A percentile compares a stretch with the other conserved stretches of the same genome.
Conservation (phyloP, 2,888 invertebrate genomes). For the Diogma glabrata region DNA sequence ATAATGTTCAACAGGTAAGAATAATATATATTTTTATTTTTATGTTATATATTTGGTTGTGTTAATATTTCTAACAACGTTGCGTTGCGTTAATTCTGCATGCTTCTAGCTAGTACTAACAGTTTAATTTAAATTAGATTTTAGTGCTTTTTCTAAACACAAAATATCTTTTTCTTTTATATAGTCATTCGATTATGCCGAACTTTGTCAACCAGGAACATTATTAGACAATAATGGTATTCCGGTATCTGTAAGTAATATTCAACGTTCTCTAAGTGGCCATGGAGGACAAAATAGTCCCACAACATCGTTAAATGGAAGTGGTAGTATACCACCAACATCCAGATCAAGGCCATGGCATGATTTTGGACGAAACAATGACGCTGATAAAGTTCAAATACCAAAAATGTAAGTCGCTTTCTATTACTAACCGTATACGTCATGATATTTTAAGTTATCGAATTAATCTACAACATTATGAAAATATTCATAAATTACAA, state of each 20-base stretch:
- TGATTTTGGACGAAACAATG: constrained; percentile 87
- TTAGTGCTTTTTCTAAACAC: no score
- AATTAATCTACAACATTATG: no score
- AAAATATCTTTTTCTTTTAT: constrained; percentile 19
- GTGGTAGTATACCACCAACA: constrained; percentile 35
- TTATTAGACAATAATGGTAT: constrained; percentile 40
- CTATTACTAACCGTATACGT: no score
- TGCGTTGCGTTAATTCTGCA: constrained; percentile 7
- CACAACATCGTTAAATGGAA: constrained; percentile 43
- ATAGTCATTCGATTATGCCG: constrained; percentile 88
- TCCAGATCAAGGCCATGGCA: constrained; percentile 82
- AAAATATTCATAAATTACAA: no score
- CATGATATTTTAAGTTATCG: no score
- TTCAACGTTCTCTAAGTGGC: constrained; percentile 40
- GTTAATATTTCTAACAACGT: neutral
- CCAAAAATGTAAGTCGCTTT: constrained; percentile 98
- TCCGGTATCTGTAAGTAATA: constrained; percentile 40
- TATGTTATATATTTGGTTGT: neutral
- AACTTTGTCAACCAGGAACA: constrained; percentile 60
- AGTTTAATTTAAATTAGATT: no score
- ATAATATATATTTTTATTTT: neutral
- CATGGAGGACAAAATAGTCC: constrained; percentile 38
- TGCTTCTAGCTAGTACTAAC: no score
- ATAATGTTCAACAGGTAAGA: constrained; percentile 75
- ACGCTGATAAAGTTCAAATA: constrained; percentile 94